phyloP scores from a whole-genome alignment of 53 echinoderm and acorn worm species.

The Hippasteria phrygiana region DNA sequence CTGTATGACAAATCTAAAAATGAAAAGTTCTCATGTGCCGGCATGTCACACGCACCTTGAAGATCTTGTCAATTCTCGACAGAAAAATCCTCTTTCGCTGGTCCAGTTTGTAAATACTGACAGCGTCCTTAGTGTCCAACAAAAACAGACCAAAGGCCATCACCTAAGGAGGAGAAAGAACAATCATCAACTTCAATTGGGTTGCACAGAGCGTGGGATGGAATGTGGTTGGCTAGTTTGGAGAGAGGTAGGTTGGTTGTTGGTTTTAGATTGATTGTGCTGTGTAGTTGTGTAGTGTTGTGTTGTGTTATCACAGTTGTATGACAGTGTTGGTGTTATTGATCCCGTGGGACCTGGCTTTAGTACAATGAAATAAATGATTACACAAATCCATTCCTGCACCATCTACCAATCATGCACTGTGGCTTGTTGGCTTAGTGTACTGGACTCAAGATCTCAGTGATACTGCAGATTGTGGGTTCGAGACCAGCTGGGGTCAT shows the following conservation, averaged over 20 bases:
- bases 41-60: constrained; percentile 73
- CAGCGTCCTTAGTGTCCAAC: constrained; percentile 88
- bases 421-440: no score
- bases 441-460: no score
- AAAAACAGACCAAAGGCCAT: constrained; percentile 96
- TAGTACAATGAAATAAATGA: no score
- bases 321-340: background rate
- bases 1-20: background rate
- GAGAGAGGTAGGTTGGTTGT: background rate
- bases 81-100: constrained; percentile 88
- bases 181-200: background rate
- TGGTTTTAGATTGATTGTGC: background rate
- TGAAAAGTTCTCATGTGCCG: no score
- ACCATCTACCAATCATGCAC: no score
- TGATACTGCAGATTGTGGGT: no score
- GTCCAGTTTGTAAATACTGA: constrained; percentile 98
- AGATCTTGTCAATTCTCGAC: constrained; percentile 89
- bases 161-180: constrained; percentile 63
- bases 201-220: background rate
- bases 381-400: no score
- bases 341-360: no score
- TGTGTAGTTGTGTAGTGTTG: background rate
- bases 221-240: background rate
- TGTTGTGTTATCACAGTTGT: background rate
- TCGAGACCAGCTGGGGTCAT: no score